phyloP scores from a whole-genome alignment of 2,888 invertebrate species.

The Venusia cambrica region DNA sequence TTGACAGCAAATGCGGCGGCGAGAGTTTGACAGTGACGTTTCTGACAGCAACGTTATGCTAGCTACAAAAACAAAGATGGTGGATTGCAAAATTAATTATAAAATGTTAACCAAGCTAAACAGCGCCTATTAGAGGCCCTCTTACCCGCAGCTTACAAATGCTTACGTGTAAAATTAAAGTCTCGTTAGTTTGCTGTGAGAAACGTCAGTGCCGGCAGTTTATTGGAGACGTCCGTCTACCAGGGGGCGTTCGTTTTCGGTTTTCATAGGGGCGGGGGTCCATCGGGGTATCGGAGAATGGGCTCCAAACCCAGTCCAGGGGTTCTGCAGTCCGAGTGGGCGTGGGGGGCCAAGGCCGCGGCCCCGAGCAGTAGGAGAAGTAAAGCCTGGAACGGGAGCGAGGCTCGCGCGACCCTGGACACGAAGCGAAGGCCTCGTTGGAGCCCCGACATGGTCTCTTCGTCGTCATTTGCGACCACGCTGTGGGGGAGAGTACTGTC shows the following conservation, averaged over 20 bases:
- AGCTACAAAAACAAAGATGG: too few relatives aligned
- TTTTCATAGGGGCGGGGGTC: conserved; percentile 94
- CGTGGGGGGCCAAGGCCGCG: conserved; percentile 94
- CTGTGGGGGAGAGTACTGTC: too few relatives aligned
- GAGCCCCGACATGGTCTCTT: conserved; percentile 65
- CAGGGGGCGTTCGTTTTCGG: conserved; percentile 32
- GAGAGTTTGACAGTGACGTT: conserved; percentile 31
- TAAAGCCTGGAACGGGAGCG: conserved; percentile 96
- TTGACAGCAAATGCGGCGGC: conserved; percentile 40
- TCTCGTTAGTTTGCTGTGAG: too few relatives aligned
- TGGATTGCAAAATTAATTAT: too few relatives aligned
- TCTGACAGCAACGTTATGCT: too few relatives aligned
- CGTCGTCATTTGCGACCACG: conserved; percentile 52
- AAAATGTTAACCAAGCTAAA: too few relatives aligned
- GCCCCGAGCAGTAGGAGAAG: conserved; percentile 96
- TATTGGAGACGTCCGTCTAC: too few relatives aligned
- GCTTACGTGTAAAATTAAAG: too few relatives aligned
- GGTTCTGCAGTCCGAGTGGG: conserved; percentile 92
- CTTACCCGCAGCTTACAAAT: too few relatives aligned
- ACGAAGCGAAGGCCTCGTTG: conserved; percentile 90
- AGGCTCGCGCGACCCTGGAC: conserved; percentile 93
- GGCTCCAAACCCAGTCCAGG: conserved; percentile 90
- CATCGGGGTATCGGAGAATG: conserved; percentile 93
- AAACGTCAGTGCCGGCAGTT: conserved; percentile 10
- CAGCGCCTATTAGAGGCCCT: too few relatives aligned